These are phyloP conservation scores for Coptodon bakossiorum DNA, from an alignment of 2,113 vertebrate species.

Conservation along the genomic window DNA sequence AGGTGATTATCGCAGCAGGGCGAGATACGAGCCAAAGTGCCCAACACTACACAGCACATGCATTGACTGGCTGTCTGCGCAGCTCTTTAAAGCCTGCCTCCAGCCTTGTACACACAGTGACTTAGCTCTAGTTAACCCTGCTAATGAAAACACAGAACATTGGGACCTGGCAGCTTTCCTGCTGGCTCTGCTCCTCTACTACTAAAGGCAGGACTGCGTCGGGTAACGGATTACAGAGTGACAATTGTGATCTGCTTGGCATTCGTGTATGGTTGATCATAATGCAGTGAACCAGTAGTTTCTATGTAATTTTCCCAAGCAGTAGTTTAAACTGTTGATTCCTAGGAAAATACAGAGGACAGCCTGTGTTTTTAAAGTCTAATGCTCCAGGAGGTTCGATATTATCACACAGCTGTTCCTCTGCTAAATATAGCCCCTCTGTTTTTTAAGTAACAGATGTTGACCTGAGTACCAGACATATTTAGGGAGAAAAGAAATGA, in stretches of 20 bases:
- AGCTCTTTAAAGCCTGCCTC: constrained; percentile 34
- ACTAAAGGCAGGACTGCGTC: background rate
- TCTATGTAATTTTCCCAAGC: background rate
- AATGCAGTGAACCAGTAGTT: background rate
- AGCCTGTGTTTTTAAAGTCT: background rate
- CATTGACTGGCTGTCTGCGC: background rate
- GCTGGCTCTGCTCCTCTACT: background rate
- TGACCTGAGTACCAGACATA: background rate
- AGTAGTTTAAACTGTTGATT: background rate
- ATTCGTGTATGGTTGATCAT: background rate
- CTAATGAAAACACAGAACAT: constrained; percentile 57
- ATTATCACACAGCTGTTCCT: background rate
- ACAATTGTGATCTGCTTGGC: background rate
- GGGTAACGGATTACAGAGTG: background rate
- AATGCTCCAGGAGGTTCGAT: background rate
- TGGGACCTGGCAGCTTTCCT: constrained; percentile 24
- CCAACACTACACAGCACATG: background rate
- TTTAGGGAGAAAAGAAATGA: background rate
- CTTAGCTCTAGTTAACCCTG: constrained; percentile 34
- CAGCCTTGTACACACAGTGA: constrained; percentile 38
- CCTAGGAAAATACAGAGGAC: background rate
- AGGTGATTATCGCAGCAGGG: constrained; percentile 32
- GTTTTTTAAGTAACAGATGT: background rate
- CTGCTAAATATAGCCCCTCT: background rate
- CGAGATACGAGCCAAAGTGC: background rate